phyloP scores from a whole-genome alignment of 35 echinoderm and acorn worm genomes.

The Ophioderma brevispina region DNA sequence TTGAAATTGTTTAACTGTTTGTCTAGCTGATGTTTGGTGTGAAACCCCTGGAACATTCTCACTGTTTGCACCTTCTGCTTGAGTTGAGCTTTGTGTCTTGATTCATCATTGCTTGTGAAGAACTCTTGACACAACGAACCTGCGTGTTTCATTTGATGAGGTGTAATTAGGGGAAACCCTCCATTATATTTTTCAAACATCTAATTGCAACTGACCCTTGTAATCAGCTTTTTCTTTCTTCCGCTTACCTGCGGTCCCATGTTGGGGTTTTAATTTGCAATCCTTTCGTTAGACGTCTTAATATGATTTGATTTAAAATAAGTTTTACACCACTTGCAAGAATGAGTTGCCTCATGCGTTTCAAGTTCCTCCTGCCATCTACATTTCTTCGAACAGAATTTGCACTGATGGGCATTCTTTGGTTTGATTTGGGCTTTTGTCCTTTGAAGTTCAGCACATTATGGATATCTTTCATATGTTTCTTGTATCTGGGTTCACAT shows the following conservation, averaged over 20 bases:
- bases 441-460: not conserved
- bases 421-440: not conserved
- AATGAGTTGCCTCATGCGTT: not conserved
- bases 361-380: not conserved
- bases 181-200: no score
- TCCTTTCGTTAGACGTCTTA: not conserved
- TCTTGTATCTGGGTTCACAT: not conserved
- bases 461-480: slow-evolving; percentile 4
- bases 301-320: not conserved
- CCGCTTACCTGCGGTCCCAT: not conserved
- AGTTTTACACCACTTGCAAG: not conserved
- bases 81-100: no score
- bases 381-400: not conserved
- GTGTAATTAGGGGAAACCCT: no score
- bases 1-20: no score
- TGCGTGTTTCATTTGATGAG: no score
- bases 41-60: no score
- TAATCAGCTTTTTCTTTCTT: no score
- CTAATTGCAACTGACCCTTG: no score
- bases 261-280: not conserved
- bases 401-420: not conserved
- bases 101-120: no score
- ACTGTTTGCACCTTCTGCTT: no score
- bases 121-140: no score
- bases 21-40: no score